phyloP scores from a whole-genome alignment of 2,888 invertebrate genomes.

The Baronia brevicornis region DNA sequence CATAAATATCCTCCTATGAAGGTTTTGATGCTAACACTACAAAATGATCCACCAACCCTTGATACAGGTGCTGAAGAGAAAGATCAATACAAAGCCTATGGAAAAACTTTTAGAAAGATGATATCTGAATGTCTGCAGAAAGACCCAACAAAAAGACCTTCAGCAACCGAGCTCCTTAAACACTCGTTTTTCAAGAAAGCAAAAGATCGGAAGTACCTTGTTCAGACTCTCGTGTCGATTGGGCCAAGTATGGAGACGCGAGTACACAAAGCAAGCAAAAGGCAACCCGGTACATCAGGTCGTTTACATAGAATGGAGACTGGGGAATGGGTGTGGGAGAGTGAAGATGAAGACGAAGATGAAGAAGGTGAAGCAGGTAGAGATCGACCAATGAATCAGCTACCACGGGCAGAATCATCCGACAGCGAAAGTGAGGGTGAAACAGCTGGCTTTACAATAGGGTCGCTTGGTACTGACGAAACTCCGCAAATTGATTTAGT shows the following conservation, averaged over 20 bases:
- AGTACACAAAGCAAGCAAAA: constrained; percentile 89
- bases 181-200: constrained; percentile 99
- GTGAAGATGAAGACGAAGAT: constrained; percentile 89
- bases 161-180: constrained; percentile 96
- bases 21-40: constrained; percentile 98
- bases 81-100: constrained; percentile 98
- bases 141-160: constrained; percentile 95
- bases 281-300: constrained; percentile 91
- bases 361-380: constrained; percentile 69
- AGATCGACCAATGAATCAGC: constrained; percentile 77
- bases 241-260: constrained; percentile 94
- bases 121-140: constrained; percentile 98
- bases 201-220: constrained; percentile 93
- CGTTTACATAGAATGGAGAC: constrained; percentile 94
- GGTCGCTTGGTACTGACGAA: constrained; percentile 42
- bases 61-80: constrained; percentile 98
- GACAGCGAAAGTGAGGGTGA: constrained; percentile 72
- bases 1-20: constrained; percentile 99
- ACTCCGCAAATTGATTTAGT: constrained; percentile 86
- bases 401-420: constrained; percentile 76
- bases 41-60: constrained; percentile 98
- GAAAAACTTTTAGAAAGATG: constrained; percentile 98
- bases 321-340: constrained; percentile 99
- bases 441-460: constrained; percentile 48
- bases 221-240: constrained; percentile 89